Base-by-base conservation (phyloP, 2,888 invertebrate genomes). In the Neelides folsomi region DNA sequence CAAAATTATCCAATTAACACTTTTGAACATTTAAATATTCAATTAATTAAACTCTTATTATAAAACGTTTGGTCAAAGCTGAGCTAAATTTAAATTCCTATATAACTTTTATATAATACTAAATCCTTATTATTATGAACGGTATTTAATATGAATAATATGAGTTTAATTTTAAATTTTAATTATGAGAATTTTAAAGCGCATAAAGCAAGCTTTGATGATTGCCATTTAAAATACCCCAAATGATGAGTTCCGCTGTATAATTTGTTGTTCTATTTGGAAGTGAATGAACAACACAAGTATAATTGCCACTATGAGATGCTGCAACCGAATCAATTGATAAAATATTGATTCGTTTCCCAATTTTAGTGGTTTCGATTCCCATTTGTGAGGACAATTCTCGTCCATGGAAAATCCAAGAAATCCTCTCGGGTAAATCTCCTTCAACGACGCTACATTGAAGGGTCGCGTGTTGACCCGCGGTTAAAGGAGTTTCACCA, bases 281-380 rank as follows among this genome's bases (percentile, higher is more conserved):
- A n/a, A 2, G 6, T 18, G 69, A 12, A 60, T n/a, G n/a, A n/a
- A 68, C 71, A 5, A 66, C 63, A 56, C 72, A 72, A 3, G 71
- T 68, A 60, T 71, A 72, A 47, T 67, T 67, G 18, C 71, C 71
- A 38, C 34, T 20, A n/a, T n/a, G 27, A 27, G 35, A 51, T 7
- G 47, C 52, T 19, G 54, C 52, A 10, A 57, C 46, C 3, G 50
- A 45, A 20, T 55, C 38, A 46, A 57, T 57, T 58, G 77, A 78
- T 51, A 84, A 71, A 51, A 79, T 70, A 58, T 80, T 77, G 55
- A 75, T 75, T 66, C 75, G 73, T 59, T 75, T 74, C 61, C 76
- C 76, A 67, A 77, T 69, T 67, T 74, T 75, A 42, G 74, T 74
- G 9, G 75, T 75, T 35, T 73, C 73, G 56, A 76, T 71, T 54